These are phyloP conservation scores for Falco peregrinus DNA, from an alignment of 2,797 vertebrate genomes.

Conservation along the genomic window DNA sequence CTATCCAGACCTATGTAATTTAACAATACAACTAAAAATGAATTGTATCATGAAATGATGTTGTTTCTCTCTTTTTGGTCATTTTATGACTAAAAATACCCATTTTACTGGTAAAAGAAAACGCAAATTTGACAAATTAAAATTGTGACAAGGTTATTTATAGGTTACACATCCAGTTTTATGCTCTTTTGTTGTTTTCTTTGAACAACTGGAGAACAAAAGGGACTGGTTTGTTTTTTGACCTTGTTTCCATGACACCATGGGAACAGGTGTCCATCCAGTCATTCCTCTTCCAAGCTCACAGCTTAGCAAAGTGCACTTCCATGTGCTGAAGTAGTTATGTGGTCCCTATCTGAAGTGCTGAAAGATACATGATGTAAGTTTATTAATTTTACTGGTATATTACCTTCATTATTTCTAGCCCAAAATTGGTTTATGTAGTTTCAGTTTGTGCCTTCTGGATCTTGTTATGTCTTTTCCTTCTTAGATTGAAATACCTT, in stretches of 20 bases:
- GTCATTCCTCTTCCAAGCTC: not conserved
- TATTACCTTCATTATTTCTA: not conserved
- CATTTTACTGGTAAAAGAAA: not conserved
- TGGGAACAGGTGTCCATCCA: not conserved
- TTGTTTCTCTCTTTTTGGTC: not conserved
- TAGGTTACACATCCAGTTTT: not conserved
- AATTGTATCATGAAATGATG: not conserved
- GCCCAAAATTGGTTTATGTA: not conserved
- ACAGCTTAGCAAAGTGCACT: not conserved
- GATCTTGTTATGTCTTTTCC: not conserved
- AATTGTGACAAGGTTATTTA: not conserved
- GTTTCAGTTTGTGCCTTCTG: not conserved
- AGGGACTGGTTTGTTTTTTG: accelerated
- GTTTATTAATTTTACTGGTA: not conserved
- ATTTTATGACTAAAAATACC: not conserved
- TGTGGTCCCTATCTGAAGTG: not conserved
- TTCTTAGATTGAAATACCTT: not conserved
- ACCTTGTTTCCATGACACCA: not conserved
- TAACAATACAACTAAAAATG: not conserved
- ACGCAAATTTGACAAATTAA: not conserved
- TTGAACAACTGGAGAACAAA: not conserved
- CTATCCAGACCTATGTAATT: not conserved
- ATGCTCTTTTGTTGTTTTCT: not conserved
- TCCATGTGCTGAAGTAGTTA: not conserved
- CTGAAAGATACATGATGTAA: not conserved